These are phyloP conservation scores for Teleopsis dalmanni DNA, from an alignment of 1,140 invertebrate species.

Conservation along the genomic window DNA sequence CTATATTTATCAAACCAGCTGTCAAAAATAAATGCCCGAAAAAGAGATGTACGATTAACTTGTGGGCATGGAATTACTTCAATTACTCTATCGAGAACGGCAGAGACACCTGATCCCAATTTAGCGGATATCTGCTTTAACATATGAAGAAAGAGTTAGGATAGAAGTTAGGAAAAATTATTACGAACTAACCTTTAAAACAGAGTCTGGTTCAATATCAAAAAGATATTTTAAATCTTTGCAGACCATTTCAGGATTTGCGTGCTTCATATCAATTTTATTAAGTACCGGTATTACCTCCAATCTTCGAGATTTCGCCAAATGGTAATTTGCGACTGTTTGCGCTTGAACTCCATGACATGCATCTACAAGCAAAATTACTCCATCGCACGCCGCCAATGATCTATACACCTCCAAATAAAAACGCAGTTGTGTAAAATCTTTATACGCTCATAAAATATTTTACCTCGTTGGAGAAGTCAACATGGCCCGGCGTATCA, in stretches of 20 bases:
- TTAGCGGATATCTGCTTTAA: conserved; percentile 73
- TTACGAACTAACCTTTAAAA: conserved; percentile 49
- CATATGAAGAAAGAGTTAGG: neutral
- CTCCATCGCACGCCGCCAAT: conserved; percentile 88
- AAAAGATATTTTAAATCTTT: conserved; percentile 79
- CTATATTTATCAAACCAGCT: conserved; percentile 87
- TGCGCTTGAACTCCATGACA: conserved; percentile 97
- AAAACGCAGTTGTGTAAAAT: neutral
- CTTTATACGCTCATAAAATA: neutral
- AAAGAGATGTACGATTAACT: conserved; percentile 52
- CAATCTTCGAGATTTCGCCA: conserved; percentile 78
- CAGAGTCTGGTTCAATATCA: conserved; percentile 66
- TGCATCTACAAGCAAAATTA: conserved; percentile 90
- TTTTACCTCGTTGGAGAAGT: conserved; percentile 91
- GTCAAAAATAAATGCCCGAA: conserved; percentile 85
- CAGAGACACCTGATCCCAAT: conserved; percentile 67
- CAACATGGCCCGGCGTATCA: conserved; percentile 97
- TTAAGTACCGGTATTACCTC: conserved; percentile 89
- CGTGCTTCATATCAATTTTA: conserved; percentile 92
- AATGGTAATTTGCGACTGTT: conserved; percentile 93
- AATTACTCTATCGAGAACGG: conserved; percentile 71
- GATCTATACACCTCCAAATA: conserved; percentile 61
- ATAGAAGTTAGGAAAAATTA: no score
- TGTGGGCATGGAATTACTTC: conserved; percentile 69
- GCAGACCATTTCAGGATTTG: conserved; percentile 72